A percentile compares a stretch with the other conserved stretches of the same genome.
Evolutionary conservation across 2,888 invertebrate genomes (phyloP).

Genomic region (Cancer borealis): DNA sequence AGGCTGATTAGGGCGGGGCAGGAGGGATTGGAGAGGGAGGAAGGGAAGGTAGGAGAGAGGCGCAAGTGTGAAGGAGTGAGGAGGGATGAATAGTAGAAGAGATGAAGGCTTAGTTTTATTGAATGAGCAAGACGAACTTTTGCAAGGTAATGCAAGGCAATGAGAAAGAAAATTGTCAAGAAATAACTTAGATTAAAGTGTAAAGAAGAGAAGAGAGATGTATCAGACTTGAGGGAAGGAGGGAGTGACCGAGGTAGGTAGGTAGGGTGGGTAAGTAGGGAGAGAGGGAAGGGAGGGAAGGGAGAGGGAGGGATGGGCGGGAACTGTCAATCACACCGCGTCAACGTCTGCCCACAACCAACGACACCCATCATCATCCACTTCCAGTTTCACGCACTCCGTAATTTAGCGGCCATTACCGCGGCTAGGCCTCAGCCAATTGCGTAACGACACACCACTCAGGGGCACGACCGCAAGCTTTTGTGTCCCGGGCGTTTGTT

Average conservation of each 20-base stretch:
- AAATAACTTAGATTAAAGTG: background rate
- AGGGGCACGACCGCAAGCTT: slow-evolving; percentile 15
- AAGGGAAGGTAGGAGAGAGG: background rate
- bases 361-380: slow-evolving; percentile 56
- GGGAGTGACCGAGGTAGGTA: background rate
- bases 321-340: slow-evolving; percentile 55
- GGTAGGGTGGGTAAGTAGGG: background rate
- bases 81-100: background rate
- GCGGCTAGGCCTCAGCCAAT: slow-evolving; percentile 31
- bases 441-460: slow-evolving; percentile 52
- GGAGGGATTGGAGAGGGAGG: slow-evolving; percentile 6
- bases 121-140: background rate
- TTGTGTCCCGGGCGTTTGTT: slow-evolving; percentile 33
- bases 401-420: slow-evolving; percentile 48
- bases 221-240: background rate
- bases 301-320: slow-evolving; percentile 7
- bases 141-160: background rate
- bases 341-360: slow-evolving; percentile 51
- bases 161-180: background rate
- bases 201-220: background rate
- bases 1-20: background rate
- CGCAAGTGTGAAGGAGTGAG: background rate
- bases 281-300: background rate
- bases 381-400: slow-evolving; percentile 54
- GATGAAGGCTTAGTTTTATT: no score